Evolutionary conservation across 2,113 vertebrate genomes (phyloP).

Genomic region (Podarcis muralis): DNA sequence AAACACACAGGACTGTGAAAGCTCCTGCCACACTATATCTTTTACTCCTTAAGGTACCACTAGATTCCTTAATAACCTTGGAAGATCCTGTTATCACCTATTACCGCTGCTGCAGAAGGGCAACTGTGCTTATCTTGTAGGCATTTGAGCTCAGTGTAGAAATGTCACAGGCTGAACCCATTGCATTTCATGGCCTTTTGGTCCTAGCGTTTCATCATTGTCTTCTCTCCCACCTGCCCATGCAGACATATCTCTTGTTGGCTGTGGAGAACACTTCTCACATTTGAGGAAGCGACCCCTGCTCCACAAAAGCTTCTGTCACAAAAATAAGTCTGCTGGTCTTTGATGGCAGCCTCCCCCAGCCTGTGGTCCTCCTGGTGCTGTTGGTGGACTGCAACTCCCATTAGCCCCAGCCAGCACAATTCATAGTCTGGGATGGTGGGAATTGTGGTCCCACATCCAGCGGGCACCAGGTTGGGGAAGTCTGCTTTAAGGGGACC

Average conservation of each 20-base stretch:
- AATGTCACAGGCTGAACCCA: not conserved
- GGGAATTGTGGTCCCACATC: too few relatives aligned
- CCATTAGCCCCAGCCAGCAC: too few relatives aligned
- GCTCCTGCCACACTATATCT: not conserved
- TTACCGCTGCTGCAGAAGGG: not conserved
- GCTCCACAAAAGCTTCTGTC: not conserved
- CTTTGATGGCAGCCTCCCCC: too few relatives aligned
- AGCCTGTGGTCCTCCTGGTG: too few relatives aligned
- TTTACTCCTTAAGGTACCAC: not conserved
- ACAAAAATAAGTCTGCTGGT: not conserved
- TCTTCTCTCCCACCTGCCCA: too few relatives aligned
- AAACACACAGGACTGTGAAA: not conserved
- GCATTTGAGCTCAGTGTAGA: not conserved
- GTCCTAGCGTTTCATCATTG: not conserved
- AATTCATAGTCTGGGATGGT: too few relatives aligned
- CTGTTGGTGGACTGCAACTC: too few relatives aligned
- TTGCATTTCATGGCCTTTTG: not conserved
- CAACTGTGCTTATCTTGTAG: not conserved
- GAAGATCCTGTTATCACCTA: not conserved
- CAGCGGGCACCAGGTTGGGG: too few relatives aligned
- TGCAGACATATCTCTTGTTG: not conserved
- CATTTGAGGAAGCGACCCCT: too few relatives aligned
- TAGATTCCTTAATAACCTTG: not conserved
- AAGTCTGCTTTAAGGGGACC: too few relatives aligned
- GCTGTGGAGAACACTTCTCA: not conserved